phyloP scores from a whole-genome alignment of 2,113 vertebrate genomes.

The Thymallus thymallus region DNA sequence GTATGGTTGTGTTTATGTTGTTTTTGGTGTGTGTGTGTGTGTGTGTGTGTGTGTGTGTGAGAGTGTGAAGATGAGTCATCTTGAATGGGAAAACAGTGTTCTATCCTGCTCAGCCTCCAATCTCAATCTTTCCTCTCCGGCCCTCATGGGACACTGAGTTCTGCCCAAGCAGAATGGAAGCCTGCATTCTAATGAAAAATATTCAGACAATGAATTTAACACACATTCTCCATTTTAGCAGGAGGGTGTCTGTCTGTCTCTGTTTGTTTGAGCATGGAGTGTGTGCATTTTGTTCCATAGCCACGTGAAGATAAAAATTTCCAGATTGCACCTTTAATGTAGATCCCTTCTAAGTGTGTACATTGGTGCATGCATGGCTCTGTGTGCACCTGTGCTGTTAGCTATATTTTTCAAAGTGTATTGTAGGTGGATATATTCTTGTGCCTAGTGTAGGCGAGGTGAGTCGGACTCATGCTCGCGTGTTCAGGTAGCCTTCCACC shows the following conservation, averaged over 20 bases:
- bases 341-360: too few species aligned
- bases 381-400: too few species aligned
- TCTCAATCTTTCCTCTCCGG: conserved; percentile 31
- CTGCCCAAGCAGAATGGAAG: conserved; percentile 26
- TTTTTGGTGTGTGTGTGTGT: not conserved
- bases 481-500: too few species aligned
- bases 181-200: conserved; percentile 10
- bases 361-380: too few species aligned
- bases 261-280: conserved; percentile 9
- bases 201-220: not conserved
- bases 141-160: conserved; percentile 31
- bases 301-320: too few species aligned
- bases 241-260: conserved; percentile 4
- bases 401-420: too few species aligned
- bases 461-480: too few species aligned
- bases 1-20: conserved; percentile 6
- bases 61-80: conserved; percentile 56
- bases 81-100: conserved; percentile 33
- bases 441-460: too few species aligned
- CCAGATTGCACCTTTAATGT: too few species aligned
- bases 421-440: too few species aligned
- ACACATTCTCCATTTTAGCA: not conserved
- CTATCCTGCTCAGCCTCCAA: conserved; percentile 43
- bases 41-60: not conserved
- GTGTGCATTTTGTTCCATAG: conserved; percentile 29